These are phyloP conservation scores for Temnothorax unifasciatus DNA, from an alignment of 2,888 invertebrate species.

Conservation along the genomic window DNA sequence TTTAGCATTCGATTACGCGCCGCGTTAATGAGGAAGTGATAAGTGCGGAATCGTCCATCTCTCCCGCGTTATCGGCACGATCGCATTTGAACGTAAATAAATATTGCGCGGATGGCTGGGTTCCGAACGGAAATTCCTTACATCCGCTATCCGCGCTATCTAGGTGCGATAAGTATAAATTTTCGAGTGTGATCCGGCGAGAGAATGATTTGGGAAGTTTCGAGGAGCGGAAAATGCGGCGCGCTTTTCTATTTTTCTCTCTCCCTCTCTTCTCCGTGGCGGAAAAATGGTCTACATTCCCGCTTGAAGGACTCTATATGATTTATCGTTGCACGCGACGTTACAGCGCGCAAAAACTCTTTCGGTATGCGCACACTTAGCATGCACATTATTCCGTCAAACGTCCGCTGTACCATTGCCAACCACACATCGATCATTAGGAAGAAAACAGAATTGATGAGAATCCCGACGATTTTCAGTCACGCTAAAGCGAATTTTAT, in stretches of 20 bases:
- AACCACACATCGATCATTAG: slow-evolving; percentile 49
- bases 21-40: slow-evolving; percentile 59
- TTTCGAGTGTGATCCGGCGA: slow-evolving; percentile 4
- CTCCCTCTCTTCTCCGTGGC: not conserved
- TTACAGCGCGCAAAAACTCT: slow-evolving; percentile 20
- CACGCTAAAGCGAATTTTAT: slow-evolving; percentile 13
- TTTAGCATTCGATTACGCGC: slow-evolving; percentile 37
- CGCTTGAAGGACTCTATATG: slow-evolving; percentile 30
- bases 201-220: slow-evolving; percentile 20
- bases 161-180: slow-evolving; percentile 10
- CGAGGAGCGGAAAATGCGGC: not conserved
- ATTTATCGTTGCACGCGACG: slow-evolving; percentile 45
- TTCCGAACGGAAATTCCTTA: slow-evolving; percentile 34
- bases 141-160: not conserved
- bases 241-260: not conserved
- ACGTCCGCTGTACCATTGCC: slow-evolving; percentile 55
- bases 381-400: slow-evolving; percentile 56
- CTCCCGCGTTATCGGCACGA: slow-evolving; percentile 14
- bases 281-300: slow-evolving; percentile 1
- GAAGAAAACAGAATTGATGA: slow-evolving; percentile 36
- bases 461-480: slow-evolving; percentile 10
- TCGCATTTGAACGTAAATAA: slow-evolving; percentile 19
- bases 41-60: slow-evolving; percentile 25
- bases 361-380: slow-evolving; percentile 27
- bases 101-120: slow-evolving; percentile 19